Base-by-base conservation (phyloP, 2,797 vertebrate genomes). In the Chiropotes sagulatus region DNA sequence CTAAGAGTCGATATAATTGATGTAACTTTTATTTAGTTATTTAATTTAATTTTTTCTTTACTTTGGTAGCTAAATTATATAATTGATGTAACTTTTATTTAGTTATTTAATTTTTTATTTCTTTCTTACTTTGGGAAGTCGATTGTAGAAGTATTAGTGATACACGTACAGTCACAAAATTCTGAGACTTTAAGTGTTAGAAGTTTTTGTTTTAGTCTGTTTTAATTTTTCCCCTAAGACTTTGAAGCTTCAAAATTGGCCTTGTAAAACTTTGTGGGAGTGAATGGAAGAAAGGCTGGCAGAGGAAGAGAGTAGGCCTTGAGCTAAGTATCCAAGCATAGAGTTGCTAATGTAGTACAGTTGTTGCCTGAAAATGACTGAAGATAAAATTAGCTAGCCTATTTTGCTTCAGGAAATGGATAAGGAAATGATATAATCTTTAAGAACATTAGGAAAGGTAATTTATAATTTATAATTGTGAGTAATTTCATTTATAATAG, bases 401-500 rank as follows among this genome's bases (percentile, higher is more conserved):
- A 75, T 84, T 93, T 94, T 80, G 50, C 52, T 94, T 92, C n/a
- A 58, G 39, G 48, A 41, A 92, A 84, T 75, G 52, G 24, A 81
- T 39, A 94, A 94, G 72, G 46, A 96, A 96, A 84, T 95, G 22
- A 96, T 33, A 75, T 5, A 79, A 75, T 96, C 81, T 79, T 94
- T 52, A 93, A 88, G 50, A 88, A 84, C 30, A 61, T 64, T 85
- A 54, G 79, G 64, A 94, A 95, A 72, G 13, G 44, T 44, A 67
- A n/a, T 4, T 17, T 15, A n/a, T 67, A 67, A 67, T 67, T n/a
- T 67, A 19, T 19, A 67, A n/a, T 67, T n/a, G 33, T 30, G 61
- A 11, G n/a, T 13, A 79, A 78, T 86, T 86, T 79, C 57, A 89
- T 81, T 86, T 50, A 76, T 57, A 89, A 90, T 22, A 90, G 85